These are phyloP conservation scores for Calcarius lapponicus DNA, from an alignment of 2,797 vertebrate species.

Conservation along the genomic window DNA sequence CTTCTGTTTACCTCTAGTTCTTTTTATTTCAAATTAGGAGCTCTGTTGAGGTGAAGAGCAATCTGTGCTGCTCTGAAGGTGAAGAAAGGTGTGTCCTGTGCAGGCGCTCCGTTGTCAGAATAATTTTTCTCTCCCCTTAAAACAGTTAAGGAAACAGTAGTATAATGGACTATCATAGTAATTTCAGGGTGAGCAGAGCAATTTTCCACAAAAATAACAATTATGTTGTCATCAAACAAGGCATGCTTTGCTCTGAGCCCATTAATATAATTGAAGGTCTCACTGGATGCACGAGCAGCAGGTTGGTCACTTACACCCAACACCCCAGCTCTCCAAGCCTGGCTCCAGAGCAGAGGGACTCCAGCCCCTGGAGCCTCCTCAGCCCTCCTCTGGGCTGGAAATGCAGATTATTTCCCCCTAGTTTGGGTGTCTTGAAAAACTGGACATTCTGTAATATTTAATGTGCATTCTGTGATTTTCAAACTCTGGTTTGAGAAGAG, in stretches of 20 bases:
- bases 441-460: not conserved
- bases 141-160: not conserved
- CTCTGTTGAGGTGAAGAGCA: not conserved
- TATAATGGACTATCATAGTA: not conserved
- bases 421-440: not conserved
- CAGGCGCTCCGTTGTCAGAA: not conserved
- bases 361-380: not conserved
- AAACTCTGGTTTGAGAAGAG: not conserved
- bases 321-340: not conserved
- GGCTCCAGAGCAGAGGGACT: not conserved
- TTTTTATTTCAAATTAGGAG: not conserved
- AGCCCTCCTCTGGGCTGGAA: not conserved
- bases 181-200: not conserved
- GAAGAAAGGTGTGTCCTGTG: not conserved
- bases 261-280: not conserved
- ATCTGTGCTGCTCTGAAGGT: not conserved
- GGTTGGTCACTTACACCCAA: not conserved
- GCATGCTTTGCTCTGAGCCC: not conserved
- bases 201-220: not conserved
- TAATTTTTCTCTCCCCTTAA: not conserved
- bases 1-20: not conserved
- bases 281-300: not conserved
- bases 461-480: too few species aligned
- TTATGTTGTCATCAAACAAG: not conserved
- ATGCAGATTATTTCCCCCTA: not conserved